A percentile compares a stretch with the other conserved stretches of the same genome.
These are phyloP conservation scores for Phalacrocorax brasilianus DNA, from an alignment of 2,113 vertebrate species.

Conservation along the genomic window DNA sequence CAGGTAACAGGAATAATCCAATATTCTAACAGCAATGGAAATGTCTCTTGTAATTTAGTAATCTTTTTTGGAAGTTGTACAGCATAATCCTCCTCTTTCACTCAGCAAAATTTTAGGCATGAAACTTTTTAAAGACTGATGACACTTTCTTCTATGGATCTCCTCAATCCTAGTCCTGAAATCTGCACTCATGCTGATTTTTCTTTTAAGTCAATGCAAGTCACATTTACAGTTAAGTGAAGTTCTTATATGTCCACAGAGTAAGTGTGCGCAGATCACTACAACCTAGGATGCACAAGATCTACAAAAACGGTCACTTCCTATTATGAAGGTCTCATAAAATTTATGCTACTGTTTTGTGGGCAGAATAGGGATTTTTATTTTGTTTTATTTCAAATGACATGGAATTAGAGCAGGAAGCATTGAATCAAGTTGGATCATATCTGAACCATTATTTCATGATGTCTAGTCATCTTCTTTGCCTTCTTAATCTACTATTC, in stretches of 20 bases:
- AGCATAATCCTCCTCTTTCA: background rate
- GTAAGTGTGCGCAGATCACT: background rate
- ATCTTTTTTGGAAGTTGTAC: background rate
- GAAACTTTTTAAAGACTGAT: background rate
- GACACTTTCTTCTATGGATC: background rate
- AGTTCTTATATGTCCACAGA: background rate
- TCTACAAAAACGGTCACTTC: background rate
- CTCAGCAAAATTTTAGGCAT: background rate
- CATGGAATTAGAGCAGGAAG: background rate
- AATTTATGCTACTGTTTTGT: background rate
- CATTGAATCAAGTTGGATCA: background rate
- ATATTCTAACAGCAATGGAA: background rate
- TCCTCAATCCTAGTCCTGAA: background rate
- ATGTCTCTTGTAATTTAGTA: background rate
- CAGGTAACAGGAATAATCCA: background rate
- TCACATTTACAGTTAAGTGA: accelerated
- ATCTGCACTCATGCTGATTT: background rate
- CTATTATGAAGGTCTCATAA: background rate
- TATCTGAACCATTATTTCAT: background rate
- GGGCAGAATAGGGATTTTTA: background rate
- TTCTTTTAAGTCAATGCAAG: background rate
- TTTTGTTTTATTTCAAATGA: background rate
- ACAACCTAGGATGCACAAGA: no score
- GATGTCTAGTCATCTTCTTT: background rate
- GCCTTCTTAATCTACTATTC: background rate